Evolutionary conservation across 1,140 invertebrate genomes (phyloP).

Genomic region (Armadillidium nasatum): DNA sequence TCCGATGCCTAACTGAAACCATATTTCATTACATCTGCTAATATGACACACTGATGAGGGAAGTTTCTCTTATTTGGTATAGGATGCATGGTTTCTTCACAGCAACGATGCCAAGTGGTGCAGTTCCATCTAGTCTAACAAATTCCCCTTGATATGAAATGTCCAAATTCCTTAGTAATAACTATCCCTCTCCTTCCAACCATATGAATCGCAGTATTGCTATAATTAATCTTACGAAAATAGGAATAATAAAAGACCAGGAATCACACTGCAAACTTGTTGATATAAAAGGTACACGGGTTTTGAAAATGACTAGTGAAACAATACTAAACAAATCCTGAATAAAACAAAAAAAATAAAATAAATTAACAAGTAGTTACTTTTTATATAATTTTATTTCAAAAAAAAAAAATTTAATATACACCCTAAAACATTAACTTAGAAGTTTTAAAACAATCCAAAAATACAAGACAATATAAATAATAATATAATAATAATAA

Average conservation of each 20-base stretch:
- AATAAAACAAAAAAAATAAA: not conserved
- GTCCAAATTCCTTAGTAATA: too few relatives aligned
- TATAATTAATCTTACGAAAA: not conserved
- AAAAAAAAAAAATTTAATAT: not conserved
- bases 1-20: too few relatives aligned
- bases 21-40: too few relatives aligned
- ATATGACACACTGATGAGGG: too few relatives aligned
- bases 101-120: too few relatives aligned
- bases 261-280: slow-evolving; percentile 7
- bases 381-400: not conserved
- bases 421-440: not conserved
- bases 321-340: not conserved
- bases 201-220: too few relatives aligned
- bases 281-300: slow-evolving; percentile 5
- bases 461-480: not conserved
- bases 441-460: not conserved
- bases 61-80: too few relatives aligned
- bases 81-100: too few relatives aligned
- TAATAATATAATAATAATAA: too few relatives aligned
- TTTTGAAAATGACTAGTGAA: not conserved
- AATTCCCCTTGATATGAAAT: too few relatives aligned
- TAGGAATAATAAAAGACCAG: not conserved
- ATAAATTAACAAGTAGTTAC: not conserved
- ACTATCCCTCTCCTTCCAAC: too few relatives aligned
- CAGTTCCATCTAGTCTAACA: too few relatives aligned